Conservation (phyloP, 2,888 invertebrate genomes). For the Cyclophora punctaria region DNA sequence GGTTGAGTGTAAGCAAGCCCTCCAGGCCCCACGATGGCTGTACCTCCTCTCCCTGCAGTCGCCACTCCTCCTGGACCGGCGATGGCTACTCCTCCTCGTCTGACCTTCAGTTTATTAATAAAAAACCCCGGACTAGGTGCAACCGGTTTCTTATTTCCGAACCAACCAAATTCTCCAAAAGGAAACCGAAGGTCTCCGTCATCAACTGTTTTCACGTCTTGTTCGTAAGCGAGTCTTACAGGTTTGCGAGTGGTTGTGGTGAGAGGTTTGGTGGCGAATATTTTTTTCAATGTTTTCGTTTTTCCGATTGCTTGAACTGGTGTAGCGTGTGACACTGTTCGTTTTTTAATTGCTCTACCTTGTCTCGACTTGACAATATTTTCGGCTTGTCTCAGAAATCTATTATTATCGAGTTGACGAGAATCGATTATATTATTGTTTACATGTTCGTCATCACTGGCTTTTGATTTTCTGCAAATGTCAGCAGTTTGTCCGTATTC, state of each 20-base stretch:
- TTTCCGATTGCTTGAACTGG: conserved; percentile 32
- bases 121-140: conserved; percentile 77
- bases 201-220: conserved; percentile 34
- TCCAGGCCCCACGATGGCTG: conserved; percentile 86
- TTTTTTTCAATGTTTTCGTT: conserved; percentile 36
- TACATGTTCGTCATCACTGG: conserved; percentile 16
- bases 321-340: conserved; percentile 35
- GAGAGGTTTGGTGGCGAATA: conserved; percentile 30
- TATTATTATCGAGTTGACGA: neutral
- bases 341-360: conserved; percentile 48
- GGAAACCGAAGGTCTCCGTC: conserved; percentile 23
- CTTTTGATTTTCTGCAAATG: conserved; percentile 60
- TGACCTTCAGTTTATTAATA: conserved; percentile 80
- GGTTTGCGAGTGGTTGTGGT: conserved; percentile 33
- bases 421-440: conserved; percentile 7
- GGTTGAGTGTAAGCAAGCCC: conserved; percentile 85
- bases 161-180: conserved; percentile 18
- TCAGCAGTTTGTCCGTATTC: conserved; percentile 77
- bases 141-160: conserved; percentile 33
- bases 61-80: conserved; percentile 89
- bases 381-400: conserved; percentile 8
- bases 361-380: conserved; percentile 29
- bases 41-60: conserved; percentile 85
- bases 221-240: conserved; percentile 25
- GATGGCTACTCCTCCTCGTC: conserved; percentile 85